Base-by-base conservation (phyloP, 1,140 invertebrate genomes). In the Philopotamus ludificatus region DNA sequence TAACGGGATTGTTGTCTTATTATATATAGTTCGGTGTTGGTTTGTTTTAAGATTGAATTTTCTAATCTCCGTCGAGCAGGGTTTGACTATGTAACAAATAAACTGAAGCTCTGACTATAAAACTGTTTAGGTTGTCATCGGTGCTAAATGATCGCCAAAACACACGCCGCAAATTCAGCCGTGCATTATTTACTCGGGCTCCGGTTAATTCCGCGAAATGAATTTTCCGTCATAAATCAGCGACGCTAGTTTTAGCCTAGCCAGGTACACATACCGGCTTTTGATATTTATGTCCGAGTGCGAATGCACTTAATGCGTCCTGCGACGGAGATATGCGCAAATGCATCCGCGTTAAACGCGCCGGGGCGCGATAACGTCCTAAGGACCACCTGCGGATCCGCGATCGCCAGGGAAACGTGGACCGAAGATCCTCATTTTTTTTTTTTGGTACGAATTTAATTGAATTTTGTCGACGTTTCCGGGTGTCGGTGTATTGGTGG, bases 381-480 rank as follows among this genome's bases (percentile, higher is more conserved):
- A 12, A 7, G 28, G 28, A 34, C 28, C 28, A 34, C 28, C 28
- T 34, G 12, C 28, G 28, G 28, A 34, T 7, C 12, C 12, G 4
- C 12, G 28, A 34, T 34, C n/a, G n/a, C n/a, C 12, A 34, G 28
- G 4, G 28, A 34, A 7, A 7, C 28, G 12, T 12, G 12, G 28
- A 34, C 4, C 28, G 28, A 34, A 34, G 4, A 34, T 4, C 28
- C 28, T n/a, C n/a, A n/a, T n/a, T n/a, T n/a, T n/a, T n/a, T n/a
- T n/a, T n/a, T n/a, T n/a, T n/a, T n/a, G n/a, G 41, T 57, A 58
- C 47, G 21, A 21, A 62, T 66, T 58, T 61, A 62, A 65, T n/a
- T n/a, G n/a, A n/a, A n/a, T n/a, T n/a, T n/a, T n/a, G n/a, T n/a
- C n/a, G n/a, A n/a, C n/a, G n/a, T n/a, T n/a, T n/a, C n/a, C n/a